Conservation (phyloP, 2,113 vertebrate species). For the rabbit (Oryctolagus cuniculus) region DNA sequence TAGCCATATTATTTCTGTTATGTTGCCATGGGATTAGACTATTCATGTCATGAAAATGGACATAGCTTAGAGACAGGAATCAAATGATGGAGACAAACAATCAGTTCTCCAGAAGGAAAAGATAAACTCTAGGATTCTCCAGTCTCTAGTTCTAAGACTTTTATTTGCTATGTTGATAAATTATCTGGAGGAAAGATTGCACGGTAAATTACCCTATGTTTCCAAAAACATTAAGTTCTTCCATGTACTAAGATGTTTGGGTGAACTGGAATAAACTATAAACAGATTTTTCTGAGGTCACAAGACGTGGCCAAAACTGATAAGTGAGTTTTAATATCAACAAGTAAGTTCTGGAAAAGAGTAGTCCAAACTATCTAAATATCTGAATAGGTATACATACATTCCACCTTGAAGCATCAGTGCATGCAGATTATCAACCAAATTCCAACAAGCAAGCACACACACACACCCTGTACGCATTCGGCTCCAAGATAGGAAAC, state of each 20-base stretch:
- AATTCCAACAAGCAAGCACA: background rate
- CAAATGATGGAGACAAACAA: constrained; percentile 7
- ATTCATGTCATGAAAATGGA: background rate
- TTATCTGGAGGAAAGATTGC: background rate
- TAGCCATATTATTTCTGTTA: background rate
- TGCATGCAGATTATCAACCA: background rate
- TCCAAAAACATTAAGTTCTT: constrained; percentile 37
- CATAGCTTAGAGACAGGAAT: background rate
- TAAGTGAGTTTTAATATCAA: constrained; percentile 48
- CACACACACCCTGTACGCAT: background rate
- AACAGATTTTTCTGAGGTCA: constrained; percentile 51
- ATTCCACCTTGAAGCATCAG: constrained; percentile 26
- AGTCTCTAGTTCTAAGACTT: constrained; percentile 37
- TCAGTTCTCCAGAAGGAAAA: constrained; percentile 36
- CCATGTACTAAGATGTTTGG: constrained; percentile 59
- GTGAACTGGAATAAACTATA: constrained; percentile 54
- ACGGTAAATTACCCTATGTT: constrained; percentile 3
- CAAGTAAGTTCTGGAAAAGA: constrained; percentile 53
- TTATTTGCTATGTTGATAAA: constrained; percentile 68
- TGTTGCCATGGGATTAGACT: background rate
- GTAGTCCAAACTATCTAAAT: constrained; percentile 50
- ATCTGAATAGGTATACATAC: background rate
- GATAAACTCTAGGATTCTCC: constrained; percentile 20
- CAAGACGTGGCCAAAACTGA: background rate
- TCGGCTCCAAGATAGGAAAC: background rate